A percentile compares a stretch with the other conserved stretches of the same genome.
These are phyloP conservation scores for Tridacna crocea DNA, from an alignment of 2,888 invertebrate species.

Conservation along the genomic window DNA sequence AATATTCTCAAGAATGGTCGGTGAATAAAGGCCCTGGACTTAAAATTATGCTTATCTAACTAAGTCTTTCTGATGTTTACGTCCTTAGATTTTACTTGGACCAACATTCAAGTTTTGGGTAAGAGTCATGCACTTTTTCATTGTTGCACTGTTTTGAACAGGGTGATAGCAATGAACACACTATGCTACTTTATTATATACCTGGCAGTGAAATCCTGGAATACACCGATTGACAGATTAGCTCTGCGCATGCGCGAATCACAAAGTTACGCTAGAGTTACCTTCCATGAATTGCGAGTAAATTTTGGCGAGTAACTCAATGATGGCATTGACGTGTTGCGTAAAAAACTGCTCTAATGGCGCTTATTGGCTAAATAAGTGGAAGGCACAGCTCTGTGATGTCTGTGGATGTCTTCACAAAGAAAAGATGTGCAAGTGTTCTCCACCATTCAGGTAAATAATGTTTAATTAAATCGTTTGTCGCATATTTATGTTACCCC, in stretches of 20 bases:
- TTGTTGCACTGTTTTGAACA: not conserved
- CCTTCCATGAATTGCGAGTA: conserved; percentile 43
- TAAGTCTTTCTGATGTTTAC: not conserved
- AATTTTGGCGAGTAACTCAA: not conserved
- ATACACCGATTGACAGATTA: conserved; percentile 38
- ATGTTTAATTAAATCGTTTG: not conserved
- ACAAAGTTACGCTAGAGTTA: conserved; percentile 17
- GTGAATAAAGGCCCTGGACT: no score
- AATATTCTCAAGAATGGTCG: no score
- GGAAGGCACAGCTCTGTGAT: conserved; percentile 40
- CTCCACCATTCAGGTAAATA: conserved; percentile 44
- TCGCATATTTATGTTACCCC: not conserved
- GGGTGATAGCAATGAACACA: not conserved
- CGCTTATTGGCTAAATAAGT: conserved; percentile 44
- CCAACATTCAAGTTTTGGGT: conserved; percentile 55
- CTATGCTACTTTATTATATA: not conserved
- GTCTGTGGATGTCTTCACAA: conserved; percentile 43
- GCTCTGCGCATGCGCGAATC: conserved; percentile 33
- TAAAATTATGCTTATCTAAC: not conserved
- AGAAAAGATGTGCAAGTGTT: conserved; percentile 30
- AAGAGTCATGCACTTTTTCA: conserved; percentile 26
- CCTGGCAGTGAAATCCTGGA: no score
- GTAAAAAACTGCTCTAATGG: conserved; percentile 49
- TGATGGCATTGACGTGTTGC: conserved; percentile 35
- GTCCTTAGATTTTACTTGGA: conserved; percentile 45